A percentile compares a stretch with the other conserved stretches of the same genome.
These are phyloP conservation scores for Melierax canorus DNA, from an alignment of 2,113 vertebrate species.

Conservation along the genomic window DNA sequence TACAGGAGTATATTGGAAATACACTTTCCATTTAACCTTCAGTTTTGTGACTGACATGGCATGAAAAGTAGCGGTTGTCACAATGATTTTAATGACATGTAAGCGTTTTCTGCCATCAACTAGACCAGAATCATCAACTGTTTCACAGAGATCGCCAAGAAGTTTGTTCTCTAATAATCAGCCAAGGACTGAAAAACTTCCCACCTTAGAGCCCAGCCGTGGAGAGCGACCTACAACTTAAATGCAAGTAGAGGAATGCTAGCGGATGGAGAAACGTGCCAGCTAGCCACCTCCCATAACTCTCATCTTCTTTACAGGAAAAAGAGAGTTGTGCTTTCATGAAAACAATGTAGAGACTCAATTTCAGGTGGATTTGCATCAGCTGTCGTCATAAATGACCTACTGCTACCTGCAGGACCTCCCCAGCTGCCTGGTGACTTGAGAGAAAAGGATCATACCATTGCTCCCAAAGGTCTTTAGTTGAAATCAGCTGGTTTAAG, in stretches of 20 bases:
- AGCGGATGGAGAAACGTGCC: background rate
- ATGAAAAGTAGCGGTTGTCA: background rate
- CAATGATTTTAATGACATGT: background rate
- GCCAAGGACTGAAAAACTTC: background rate
- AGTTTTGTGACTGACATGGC: background rate
- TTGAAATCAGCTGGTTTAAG: background rate
- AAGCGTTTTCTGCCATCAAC: background rate
- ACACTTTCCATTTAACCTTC: background rate
- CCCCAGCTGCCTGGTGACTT: background rate
- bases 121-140: rapidly evolving
- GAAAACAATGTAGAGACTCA: background rate
- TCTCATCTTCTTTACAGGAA: background rate
- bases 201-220: background rate
- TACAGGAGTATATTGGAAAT: background rate
- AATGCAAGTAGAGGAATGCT: background rate
- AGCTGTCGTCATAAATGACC: background rate
- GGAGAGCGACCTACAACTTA: background rate
- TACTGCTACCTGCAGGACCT: background rate
- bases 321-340: background rate
- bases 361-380: background rate
- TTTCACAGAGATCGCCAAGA: background rate
- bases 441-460: background rate
- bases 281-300: background rate
- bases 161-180: background rate
- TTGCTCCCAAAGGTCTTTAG: background rate